A percentile compares a stretch with the other conserved stretches of the same genome.
phyloP scores from a whole-genome alignment of 37 sponge, comb jelly and placozoan species.

The Chondrilla cf. caribensis region DNA sequence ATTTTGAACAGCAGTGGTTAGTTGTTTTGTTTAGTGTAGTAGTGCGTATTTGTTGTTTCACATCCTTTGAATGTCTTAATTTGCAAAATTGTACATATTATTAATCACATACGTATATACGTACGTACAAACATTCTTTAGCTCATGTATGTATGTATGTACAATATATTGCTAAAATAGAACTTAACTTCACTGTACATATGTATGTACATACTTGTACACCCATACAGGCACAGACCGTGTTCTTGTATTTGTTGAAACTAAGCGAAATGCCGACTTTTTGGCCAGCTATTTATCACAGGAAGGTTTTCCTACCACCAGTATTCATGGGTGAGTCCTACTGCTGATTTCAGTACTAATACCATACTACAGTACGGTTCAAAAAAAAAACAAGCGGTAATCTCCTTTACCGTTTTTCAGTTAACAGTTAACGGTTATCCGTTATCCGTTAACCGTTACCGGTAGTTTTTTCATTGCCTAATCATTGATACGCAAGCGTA shows the following conservation, averaged over 20 bases:
- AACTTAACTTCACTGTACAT: too few species aligned
- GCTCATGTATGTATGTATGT: too few species aligned
- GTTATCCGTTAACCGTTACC: too few species aligned
- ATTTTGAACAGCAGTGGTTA: constrained; percentile 65
- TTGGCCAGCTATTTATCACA: constrained; percentile 88
- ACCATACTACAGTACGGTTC: not conserved
- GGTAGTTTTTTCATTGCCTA: too few species aligned
- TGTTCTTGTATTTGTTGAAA: constrained; percentile 89
- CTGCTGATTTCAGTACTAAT: not conserved
- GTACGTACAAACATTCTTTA: too few species aligned
- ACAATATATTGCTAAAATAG: too few species aligned
- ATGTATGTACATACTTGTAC: not conserved
- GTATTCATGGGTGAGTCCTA: constrained; percentile 83
- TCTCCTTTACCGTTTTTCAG: too few species aligned
- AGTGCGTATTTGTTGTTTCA: not conserved
- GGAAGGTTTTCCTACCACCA: constrained; percentile 83
- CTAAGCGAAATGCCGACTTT: constrained; percentile 92
- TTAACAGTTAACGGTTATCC: too few species aligned
- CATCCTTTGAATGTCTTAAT: not conserved
- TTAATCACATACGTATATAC: too few species aligned
- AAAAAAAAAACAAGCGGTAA: too few species aligned
- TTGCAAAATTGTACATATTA: not conserved
- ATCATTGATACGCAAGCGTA: too few species aligned
- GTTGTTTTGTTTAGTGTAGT: not conserved
- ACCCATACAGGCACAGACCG: constrained; percentile 53